These are phyloP conservation scores for Drosophila sproati DNA, from an alignment of 1,140 invertebrate species.

Conservation along the genomic window DNA sequence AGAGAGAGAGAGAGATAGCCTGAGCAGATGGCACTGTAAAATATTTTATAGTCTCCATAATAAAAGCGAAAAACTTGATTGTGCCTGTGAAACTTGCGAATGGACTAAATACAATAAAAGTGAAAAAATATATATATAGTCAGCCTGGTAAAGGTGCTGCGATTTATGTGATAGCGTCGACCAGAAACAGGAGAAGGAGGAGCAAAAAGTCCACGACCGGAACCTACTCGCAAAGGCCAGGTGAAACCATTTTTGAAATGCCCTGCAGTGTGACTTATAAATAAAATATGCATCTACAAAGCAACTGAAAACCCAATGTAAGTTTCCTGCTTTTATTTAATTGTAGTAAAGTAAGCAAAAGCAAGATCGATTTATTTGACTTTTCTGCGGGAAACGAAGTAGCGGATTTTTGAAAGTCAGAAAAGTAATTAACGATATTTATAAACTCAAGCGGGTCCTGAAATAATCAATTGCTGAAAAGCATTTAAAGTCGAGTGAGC, in stretches of 20 bases:
- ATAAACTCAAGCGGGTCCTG: no score
- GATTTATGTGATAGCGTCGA: constrained; percentile 65
- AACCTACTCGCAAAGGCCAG: constrained; percentile 18
- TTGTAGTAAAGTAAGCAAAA: not conserved
- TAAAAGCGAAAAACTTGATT: constrained; percentile 77
- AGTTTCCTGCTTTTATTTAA: not conserved
- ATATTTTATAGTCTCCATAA: constrained; percentile 71
- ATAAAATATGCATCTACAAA: constrained; percentile 21
- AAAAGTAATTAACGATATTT: no score
- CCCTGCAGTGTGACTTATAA: constrained; percentile 25
- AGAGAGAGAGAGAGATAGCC: constrained; percentile 27
- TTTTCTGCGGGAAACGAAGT: no score
- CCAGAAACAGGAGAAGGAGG: constrained; percentile 21
- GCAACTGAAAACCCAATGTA: not conserved
- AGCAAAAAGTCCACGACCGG: not conserved
- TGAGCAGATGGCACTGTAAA: constrained; percentile 60
- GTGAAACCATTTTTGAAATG: constrained; percentile 25
- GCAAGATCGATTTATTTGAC: not conserved
- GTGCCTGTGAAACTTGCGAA: constrained; percentile 60
- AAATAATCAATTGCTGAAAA: no score
- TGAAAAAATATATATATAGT: constrained; percentile 4
- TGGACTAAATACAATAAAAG: constrained; percentile 35
- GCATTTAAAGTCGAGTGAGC: no score
- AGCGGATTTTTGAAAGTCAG: no score
- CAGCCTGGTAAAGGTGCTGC: constrained; percentile 37